Evolutionary conservation across 2,113 vertebrate genomes (phyloP).

Genomic region (Brachypteracias leptosomus): DNA sequence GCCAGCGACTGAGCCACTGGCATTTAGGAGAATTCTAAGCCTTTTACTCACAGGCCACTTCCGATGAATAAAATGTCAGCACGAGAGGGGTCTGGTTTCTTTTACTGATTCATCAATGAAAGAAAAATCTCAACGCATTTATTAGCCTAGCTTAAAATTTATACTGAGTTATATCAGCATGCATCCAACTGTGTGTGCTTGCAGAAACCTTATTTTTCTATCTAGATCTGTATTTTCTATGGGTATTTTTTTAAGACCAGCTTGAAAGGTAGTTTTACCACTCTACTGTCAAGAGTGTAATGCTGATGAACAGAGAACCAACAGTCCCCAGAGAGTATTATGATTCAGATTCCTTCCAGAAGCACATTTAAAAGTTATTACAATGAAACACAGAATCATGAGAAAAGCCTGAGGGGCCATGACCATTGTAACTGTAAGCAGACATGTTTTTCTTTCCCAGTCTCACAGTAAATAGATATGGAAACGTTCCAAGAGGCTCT

Average conservation of each 20-base stretch:
- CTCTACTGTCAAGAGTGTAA: neutral
- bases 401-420: conserved; percentile 20
- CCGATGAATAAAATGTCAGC: conserved; percentile 49
- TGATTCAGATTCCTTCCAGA: neutral
- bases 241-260: neutral
- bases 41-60: conserved; percentile 60
- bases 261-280: neutral
- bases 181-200: neutral
- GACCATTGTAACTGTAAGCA: neutral
- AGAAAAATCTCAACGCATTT: neutral
- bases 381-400: neutral
- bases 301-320: neutral
- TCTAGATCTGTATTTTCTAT: neutral
- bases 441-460: neutral
- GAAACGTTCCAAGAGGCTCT: neutral
- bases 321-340: neutral
- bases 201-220: neutral
- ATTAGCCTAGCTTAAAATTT: neutral
- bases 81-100: neutral
- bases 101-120: neutral
- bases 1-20: neutral
- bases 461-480: conserved; percentile 17
- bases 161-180: neutral
- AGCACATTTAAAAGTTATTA: conserved; percentile 16
- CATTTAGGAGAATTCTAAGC: conserved; percentile 49